Evolutionary conservation across 2,113 vertebrate species (phyloP).

Genomic region (Bungarus multicinctus): DNA sequence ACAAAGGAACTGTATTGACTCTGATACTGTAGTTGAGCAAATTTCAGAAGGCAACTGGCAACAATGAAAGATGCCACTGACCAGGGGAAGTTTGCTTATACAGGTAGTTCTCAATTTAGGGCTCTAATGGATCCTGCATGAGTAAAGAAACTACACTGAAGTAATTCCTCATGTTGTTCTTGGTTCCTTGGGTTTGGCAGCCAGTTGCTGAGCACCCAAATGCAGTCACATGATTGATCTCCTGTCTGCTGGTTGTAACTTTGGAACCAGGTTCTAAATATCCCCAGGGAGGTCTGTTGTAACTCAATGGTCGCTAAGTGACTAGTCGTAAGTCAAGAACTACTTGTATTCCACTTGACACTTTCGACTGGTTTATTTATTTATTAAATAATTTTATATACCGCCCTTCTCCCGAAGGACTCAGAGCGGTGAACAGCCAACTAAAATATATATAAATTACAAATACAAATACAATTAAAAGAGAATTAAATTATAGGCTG

Average conservation of each 20-base stretch:
- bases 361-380: too few species aligned
- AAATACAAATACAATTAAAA: too few species aligned
- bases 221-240: not conserved
- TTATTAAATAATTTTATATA: too few species aligned
- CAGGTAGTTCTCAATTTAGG: not conserved
- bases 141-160: not conserved
- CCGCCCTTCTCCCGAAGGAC: too few species aligned
- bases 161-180: not conserved
- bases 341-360: not conserved
- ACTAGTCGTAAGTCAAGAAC: not conserved
- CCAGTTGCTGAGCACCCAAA: not conserved
- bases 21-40: not conserved
- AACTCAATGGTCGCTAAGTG: not conserved
- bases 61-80: not conserved
- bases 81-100: not conserved
- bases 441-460: too few species aligned
- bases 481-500: too few species aligned
- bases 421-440: too few species aligned
- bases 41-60: not conserved
- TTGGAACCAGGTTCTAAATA: not conserved
- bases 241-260: not conserved
- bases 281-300: not conserved
- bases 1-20: not conserved
- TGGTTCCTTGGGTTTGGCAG: not conserved
- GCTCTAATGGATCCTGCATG: not conserved